Evolutionary conservation across 1,140 invertebrate genomes (phyloP).

Genomic region (Tetraneura akinire): DNA sequence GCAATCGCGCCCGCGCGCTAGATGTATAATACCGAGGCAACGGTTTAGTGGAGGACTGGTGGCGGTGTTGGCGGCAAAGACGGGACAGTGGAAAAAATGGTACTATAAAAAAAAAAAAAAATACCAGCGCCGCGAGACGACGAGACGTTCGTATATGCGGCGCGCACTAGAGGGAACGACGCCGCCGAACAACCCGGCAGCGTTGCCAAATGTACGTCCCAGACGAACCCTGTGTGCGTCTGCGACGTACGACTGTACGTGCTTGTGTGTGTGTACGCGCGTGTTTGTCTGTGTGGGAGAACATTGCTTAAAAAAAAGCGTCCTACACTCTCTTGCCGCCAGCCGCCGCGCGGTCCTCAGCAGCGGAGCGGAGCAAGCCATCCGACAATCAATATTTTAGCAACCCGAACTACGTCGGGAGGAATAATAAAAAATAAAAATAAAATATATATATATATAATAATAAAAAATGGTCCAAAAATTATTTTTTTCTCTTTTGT

Average conservation of each 20-base stretch:
- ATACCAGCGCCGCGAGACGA: constrained; percentile 48
- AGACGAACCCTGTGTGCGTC: constrained; percentile 41
- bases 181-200: constrained; percentile 43
- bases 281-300: constrained; percentile 16
- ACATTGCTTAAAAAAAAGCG: constrained; percentile 48
- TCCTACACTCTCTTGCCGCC: constrained; percentile 41
- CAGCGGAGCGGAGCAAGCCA: constrained; percentile 17
- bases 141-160: constrained; percentile 34
- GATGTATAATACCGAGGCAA: constrained; percentile 25
- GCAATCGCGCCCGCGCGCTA: constrained; percentile 25
- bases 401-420: constrained; percentile 34
- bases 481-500: constrained; percentile 10
- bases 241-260: not conserved
- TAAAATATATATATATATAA: not conserved
- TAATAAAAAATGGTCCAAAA: constrained; percentile 18
- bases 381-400: constrained; percentile 51
- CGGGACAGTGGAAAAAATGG: constrained; percentile 34
- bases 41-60: constrained; percentile 4
- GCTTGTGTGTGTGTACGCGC: not conserved
- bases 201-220: constrained; percentile 50
- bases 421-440: constrained; percentile 34
- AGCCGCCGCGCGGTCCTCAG: constrained; percentile 30
- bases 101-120: constrained; percentile 39
- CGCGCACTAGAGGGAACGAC: constrained; percentile 27
- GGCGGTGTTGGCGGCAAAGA: constrained; percentile 38